Percentiles rank a stretch among this genome's conserved stretches.
These are phyloP conservation scores for Globodera rostochiensis DNA, from an alignment of 1,140 invertebrate genomes.

Conservation along the genomic window DNA sequence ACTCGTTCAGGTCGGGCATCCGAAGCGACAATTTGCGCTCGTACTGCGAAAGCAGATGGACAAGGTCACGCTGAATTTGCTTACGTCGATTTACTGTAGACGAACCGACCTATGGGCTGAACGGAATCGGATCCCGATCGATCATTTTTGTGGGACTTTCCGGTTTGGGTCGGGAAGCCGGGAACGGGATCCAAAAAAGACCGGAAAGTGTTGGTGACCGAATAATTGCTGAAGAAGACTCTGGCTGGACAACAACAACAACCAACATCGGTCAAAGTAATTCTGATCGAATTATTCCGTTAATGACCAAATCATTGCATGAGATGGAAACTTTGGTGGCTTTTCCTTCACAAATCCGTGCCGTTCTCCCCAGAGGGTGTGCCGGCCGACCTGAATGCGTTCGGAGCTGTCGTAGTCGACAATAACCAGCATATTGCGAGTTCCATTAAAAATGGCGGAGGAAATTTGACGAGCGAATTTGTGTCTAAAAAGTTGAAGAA, in stretches of 20 bases:
- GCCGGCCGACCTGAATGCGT: constrained; percentile 31
- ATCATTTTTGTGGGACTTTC: too few species aligned
- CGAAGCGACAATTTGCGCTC: constrained; percentile 36
- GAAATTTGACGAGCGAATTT: constrained; percentile 48
- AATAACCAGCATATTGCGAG: constrained; percentile 43
- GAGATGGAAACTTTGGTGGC: background rate
- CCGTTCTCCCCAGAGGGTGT: background rate
- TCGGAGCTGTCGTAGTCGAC: constrained; percentile 42
- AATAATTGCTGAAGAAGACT: too few species aligned
- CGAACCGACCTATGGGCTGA: too few species aligned
- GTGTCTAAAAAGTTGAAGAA: constrained; percentile 22
- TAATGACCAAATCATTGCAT: too few species aligned
- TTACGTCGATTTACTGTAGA: too few species aligned
- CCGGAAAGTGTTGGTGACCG: background rate
- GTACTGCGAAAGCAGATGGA: constrained; percentile 33
- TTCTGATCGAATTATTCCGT: too few species aligned
- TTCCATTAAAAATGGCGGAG: constrained; percentile 42
- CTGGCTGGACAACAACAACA: too few species aligned
- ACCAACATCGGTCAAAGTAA: too few species aligned
- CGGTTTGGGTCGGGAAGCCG: too few species aligned
- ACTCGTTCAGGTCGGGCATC: constrained; percentile 40
- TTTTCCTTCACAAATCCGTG: background rate
- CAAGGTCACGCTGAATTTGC: constrained; percentile 30
- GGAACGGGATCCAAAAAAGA: background rate
- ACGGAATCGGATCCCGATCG: too few species aligned